These are phyloP conservation scores for Propithecus coquereli DNA, from an alignment of 2,113 vertebrate species.

Conservation along the genomic window DNA sequence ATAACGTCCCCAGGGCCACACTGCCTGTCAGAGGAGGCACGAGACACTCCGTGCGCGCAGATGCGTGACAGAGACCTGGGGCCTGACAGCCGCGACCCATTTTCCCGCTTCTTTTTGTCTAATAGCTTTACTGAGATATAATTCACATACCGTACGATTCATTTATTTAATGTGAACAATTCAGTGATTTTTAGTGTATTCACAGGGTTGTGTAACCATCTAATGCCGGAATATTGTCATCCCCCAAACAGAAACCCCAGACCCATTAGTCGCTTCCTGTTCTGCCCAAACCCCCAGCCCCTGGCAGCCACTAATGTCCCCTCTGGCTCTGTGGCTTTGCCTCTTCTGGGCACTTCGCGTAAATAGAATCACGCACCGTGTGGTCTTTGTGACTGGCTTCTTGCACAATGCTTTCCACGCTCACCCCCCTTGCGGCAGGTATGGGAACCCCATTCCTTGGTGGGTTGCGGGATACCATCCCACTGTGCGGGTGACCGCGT, in stretches of 20 bases:
- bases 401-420: neutral
- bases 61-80: too few species aligned
- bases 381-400: neutral
- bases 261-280: accelerated
- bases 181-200: neutral
- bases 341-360: neutral
- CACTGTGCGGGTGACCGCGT: too few species aligned
- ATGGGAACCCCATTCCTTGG: too few species aligned
- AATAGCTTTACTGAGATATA: neutral
- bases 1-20: neutral
- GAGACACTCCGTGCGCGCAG: neutral
- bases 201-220: neutral
- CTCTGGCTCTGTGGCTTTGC: neutral
- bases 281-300: neutral
- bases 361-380: accelerated
- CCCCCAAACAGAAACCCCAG: neutral
- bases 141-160: accelerated
- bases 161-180: accelerated
- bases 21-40: neutral
- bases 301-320: neutral
- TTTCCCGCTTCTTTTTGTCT: neutral
- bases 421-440: neutral
- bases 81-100: accelerated
- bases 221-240: neutral
- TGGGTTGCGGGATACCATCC: neutral